phyloP scores from a whole-genome alignment of 2,113 vertebrate species.

The Megaceryle torquata region DNA sequence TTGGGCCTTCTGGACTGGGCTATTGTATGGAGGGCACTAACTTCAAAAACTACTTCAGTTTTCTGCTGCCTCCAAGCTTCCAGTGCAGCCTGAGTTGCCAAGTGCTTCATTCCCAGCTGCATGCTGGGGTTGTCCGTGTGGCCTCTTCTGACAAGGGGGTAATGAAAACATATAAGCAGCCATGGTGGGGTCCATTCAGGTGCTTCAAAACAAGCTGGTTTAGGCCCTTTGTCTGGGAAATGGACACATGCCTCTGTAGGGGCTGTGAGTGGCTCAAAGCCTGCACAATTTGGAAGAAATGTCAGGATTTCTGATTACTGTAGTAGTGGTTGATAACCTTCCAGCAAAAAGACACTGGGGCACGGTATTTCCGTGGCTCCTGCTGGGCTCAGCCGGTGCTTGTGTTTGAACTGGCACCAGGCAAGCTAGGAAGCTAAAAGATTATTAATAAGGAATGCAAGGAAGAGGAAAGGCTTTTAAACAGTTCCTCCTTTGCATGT shows the following conservation, averaged over 20 bases:
- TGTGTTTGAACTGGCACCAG: slow-evolving; percentile 43
- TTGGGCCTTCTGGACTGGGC: neutral
- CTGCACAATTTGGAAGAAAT: neutral
- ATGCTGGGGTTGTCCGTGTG: fast-evolving
- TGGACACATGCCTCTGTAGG: fast-evolving
- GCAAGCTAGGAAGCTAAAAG: slow-evolving; percentile 1
- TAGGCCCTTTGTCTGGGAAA: neutral
- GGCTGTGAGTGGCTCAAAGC: neutral
- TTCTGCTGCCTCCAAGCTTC: neutral
- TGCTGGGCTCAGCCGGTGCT: slow-evolving; percentile 29
- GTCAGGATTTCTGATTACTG: slow-evolving; percentile 6
- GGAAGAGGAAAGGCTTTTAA: slow-evolving; percentile 52
- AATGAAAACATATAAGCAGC: neutral
- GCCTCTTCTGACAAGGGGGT: neutral
- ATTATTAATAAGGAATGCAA: slow-evolving; percentile 26
- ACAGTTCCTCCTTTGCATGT: slow-evolving; percentile 34
- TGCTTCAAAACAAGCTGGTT: neutral
- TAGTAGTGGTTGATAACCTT: slow-evolving; percentile 32
- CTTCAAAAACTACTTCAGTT: neutral
- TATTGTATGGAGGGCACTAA: neutral
- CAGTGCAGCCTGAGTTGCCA: fast-evolving
- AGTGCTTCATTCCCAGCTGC: neutral
- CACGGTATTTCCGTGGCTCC: slow-evolving; percentile 12
- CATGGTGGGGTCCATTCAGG: fast-evolving
- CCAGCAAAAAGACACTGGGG: slow-evolving; percentile 20